Evolutionary conservation across 2,888 invertebrate species (phyloP), one percentile per base, ranked within the genome.

Genomic region (Ennomos fuscantarius): DNA sequence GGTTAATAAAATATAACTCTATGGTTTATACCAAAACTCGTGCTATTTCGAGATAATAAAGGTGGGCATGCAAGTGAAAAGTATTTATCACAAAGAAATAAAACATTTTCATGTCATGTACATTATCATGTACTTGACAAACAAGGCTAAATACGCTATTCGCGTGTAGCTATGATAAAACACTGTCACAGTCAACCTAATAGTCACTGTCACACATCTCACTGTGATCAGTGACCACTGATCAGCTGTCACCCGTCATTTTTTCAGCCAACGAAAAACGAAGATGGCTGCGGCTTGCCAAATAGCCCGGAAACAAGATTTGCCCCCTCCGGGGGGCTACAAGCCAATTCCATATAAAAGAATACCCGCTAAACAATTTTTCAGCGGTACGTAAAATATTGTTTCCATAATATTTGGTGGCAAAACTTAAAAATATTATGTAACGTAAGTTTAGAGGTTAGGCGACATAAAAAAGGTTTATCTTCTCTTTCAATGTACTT

Each of bases 251-350:
- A 66, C 45, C 39, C 64, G 63, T 67, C 63, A 65, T 47, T 10
- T 44, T 13, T 6, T 50, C 35, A 58, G 41, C 43, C 58, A 40
- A 35, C 53, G 66, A 79, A 82, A 77, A 86, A 86, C 52, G 66
- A 81, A 82, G 77, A 89, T 90, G 90, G 80, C 84, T 69, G 82
- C 79, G 62, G 72, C 73, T 71, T 79, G 72, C 72, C 78, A 78
- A 68, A 48, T 87, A 59, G 74, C 65, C 52, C 78, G 78, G 75
- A 87, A 84, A 78, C 99, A 99, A 89, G 99, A 99, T 90, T 93
- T 99, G 94, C 99, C 99, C 77, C 99, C 99, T 62, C 88, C 94
- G 53, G 98, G 98, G 79, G 99, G 99, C 69, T 99, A 98, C 84
- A 93, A 94, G 66, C 94, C 96, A 13, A 96, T 98, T 65, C 93